Base-by-base conservation (phyloP, 64 coral and sea anemone genomes). In the Orbicella faveolata region DNA sequence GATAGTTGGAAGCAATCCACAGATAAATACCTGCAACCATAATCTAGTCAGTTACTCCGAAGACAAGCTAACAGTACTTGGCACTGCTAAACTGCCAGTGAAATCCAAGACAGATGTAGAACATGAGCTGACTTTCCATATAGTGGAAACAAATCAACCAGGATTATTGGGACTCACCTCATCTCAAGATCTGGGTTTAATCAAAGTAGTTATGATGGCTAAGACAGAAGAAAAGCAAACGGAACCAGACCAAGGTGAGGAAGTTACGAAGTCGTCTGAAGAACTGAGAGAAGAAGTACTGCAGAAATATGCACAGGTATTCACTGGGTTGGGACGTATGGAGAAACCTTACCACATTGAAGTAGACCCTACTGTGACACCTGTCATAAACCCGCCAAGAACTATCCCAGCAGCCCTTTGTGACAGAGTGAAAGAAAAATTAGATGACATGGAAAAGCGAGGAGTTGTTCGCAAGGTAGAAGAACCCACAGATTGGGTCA, bases 281-380 rank as follows among this genome's bases (percentile, higher is more conserved):
- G 59, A 89, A 55, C 33, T 82, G 19, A 93, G 89, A 89, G 70
- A 93, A 73, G 79, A 93, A 65, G 72, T 83, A 36, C 55, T 93
- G 25, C 68, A 89, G 79, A 93, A 82, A 63, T 90, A 90, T 36
- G 23, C 61, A 19, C 35, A 79, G 23, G 75, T 94, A 54, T 94
- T 94, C 73, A 89, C 37, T 44, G 93, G 88, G 26, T 76, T 94
- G 51, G 93, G 81, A 54, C 81, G 88, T 66, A 85, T 90, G 61
- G 87, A 94, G 63, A 94, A 81, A 36, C 79, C 73, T 8, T 94
- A 94, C 82, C 73, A 90, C 61, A 94, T 94, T 65, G 88, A 94
- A 94, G 74, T 90, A 54, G 88, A 90, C 76, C 30, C 30, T 30
- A 30, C 30, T 73, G 93, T 90, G 53, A 76, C 20, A 75, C 82